Evolutionary conservation across 2,888 invertebrate species (phyloP), one percentile per base, ranked within the genome.

Genomic region (Eurytoma californica): DNA sequence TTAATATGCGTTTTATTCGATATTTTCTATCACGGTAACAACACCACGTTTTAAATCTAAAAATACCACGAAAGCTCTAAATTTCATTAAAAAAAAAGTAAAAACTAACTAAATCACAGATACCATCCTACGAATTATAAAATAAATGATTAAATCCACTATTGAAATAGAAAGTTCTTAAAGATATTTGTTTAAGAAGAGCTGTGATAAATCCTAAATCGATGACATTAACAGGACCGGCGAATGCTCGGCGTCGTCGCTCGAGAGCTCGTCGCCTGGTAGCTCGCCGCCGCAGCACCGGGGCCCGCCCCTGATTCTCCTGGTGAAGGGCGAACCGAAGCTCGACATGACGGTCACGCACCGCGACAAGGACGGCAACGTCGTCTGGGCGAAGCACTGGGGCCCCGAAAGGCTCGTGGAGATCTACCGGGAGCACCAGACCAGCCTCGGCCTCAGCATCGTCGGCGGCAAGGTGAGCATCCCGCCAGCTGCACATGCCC

Each of bases 371-470:
- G 89, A 90, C 82, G 88, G 90, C 83, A 87, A 92, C 87, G 90
- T 91, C 73, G 90, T 92, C 82, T 89, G 93, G 84, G 93, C 94
- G 61, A 95, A 94, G 87, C 94, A 95, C 83, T 98, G 97, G 97
- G 97, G 97, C 3, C 93, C 95, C 0, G 94, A 95, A 70, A 92
- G 97, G 80, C 91, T 93, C 14, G 95, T 98, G 61, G 93, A 94
- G 82, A 92, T 98, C 51, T 92, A 92, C 79, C 91, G 97, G 72
- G 94, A 94, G 84, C 93, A 93, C 49, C 94, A 94, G 55, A 94
- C 95, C 83, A 97, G 97, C 73, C 93, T 99, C 30, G 99, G 98
- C 12, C 98, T 99, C 89, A 97, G 97, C 91, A 99, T 99, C 85
- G 98, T 99, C 53, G 97, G 98, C 77, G 97, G 98, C 86, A 97